Percentiles rank a stretch among this genome's conserved stretches.
Evolutionary conservation across 2,797 vertebrate species (phyloP).

Genomic region (Hypotaenidia philippensis): DNA sequence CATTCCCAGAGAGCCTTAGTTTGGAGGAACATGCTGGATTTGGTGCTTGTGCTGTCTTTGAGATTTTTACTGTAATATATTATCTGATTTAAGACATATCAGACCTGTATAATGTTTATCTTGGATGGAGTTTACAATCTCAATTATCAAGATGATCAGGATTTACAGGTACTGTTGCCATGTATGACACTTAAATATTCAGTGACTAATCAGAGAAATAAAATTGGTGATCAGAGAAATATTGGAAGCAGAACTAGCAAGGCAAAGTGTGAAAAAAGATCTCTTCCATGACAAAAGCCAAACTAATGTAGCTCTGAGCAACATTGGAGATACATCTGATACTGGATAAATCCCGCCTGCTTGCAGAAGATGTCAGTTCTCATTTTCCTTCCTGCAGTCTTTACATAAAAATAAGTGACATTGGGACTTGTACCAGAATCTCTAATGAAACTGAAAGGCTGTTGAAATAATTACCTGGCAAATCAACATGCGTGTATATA

Average conservation of each 20-base stretch:
- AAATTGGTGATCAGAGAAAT: neutral
- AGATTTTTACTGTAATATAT: neutral
- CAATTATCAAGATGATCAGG: neutral
- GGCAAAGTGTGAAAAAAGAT: neutral
- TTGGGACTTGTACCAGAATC: slow-evolving; percentile 29
- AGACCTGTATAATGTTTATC: neutral
- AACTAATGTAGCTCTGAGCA: neutral
- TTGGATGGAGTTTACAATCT: neutral
- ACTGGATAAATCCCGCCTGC: neutral
- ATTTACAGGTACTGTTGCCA: neutral
- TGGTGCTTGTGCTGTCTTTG: neutral
- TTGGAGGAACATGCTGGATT: neutral
- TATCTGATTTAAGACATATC: neutral
- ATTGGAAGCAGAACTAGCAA: neutral
- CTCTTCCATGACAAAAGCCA: neutral
- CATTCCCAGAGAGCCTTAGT: neutral
- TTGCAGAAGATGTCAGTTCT: slow-evolving; percentile 28
- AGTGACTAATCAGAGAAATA: neutral
- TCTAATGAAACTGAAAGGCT: slow-evolving; percentile 42
- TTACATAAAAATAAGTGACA: slow-evolving; percentile 45
- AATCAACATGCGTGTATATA: neutral
- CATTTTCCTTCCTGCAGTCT: slow-evolving; percentile 37
- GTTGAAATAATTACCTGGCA: slow-evolving; percentile 31
- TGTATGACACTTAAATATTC: neutral
- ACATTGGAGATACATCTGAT: neutral